phyloP scores from a whole-genome alignment of 2,888 invertebrate genomes.

The Drosophila parthenogenetica region DNA sequence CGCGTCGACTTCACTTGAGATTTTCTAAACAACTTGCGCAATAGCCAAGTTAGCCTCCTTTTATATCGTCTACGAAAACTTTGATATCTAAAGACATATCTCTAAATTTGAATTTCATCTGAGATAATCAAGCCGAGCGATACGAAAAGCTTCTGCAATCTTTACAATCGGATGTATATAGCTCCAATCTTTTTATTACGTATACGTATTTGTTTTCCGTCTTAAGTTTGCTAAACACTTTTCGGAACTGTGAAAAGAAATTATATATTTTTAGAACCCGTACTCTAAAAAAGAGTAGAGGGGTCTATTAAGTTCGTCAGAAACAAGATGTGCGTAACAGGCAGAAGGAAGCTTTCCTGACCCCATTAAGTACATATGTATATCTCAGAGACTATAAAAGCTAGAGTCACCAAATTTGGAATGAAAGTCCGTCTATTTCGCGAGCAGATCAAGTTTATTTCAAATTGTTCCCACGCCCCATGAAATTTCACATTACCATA shows the following conservation, averaged over 20 bases:
- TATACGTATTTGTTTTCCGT: not conserved
- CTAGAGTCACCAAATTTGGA: no score
- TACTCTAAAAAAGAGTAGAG: no score
- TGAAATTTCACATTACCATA: no score
- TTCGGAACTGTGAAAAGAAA: conserved; percentile 26
- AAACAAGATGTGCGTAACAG: no score
- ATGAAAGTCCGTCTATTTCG: no score
- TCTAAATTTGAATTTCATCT: conserved; percentile 26
- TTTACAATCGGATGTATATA: not conserved
- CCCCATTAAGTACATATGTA: no score
- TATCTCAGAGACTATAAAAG: no score
- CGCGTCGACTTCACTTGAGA: conserved; percentile 1
- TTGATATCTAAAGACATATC: conserved; percentile 46
- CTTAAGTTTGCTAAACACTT: not conserved
- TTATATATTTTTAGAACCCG: no score
- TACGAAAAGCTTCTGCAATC: conserved; percentile 2
- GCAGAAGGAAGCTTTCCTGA: no score
- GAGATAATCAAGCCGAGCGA: conserved; percentile 14
- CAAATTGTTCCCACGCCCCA: no score
- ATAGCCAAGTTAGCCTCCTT: conserved; percentile 25
- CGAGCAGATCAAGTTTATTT: no score
- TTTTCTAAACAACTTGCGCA: conserved; percentile 50
- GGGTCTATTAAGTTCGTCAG: no score
- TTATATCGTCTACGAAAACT: conserved; percentile 36
- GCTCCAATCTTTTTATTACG: not conserved